These are phyloP conservation scores for Ochotona princeps DNA, from an alignment of 2,113 vertebrate species.

Conservation along the genomic window DNA sequence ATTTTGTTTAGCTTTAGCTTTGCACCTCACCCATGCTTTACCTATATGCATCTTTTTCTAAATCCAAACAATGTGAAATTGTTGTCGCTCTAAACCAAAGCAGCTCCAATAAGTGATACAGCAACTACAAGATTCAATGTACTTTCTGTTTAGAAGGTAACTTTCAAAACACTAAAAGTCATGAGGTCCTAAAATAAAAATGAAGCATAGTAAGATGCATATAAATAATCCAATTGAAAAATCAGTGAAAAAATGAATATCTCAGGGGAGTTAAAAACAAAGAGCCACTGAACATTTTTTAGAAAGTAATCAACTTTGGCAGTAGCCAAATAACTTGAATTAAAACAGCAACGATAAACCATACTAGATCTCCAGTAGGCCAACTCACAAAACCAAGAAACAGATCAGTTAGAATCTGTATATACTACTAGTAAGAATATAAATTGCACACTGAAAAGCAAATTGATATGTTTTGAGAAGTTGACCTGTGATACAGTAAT, in stretches of 20 bases:
- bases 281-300: neutral
- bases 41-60: no score
- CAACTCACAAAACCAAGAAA: constrained; percentile 34
- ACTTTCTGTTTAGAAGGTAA: neutral
- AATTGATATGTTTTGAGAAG: neutral
- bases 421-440: neutral
- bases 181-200: constrained; percentile 15
- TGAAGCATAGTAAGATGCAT: neutral
- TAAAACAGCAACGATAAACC: neutral
- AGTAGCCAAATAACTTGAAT: constrained; percentile 33
- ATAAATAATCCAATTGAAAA: neutral
- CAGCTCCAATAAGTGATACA: no score
- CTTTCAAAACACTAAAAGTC: neutral
- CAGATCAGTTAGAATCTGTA: neutral
- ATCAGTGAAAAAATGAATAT: constrained; percentile 20
- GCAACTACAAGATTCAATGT: neutral
- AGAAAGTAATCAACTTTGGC: neutral
- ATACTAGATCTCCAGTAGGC: neutral
- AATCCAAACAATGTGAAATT: no score
- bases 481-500: constrained; percentile 3
- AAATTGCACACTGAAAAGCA: neutral
- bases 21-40: no score
- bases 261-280: neutral
- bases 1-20: no score
- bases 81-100: no score